phyloP scores from a whole-genome alignment of 2,113 vertebrate genomes.

The Eublepharis macularius region DNA sequence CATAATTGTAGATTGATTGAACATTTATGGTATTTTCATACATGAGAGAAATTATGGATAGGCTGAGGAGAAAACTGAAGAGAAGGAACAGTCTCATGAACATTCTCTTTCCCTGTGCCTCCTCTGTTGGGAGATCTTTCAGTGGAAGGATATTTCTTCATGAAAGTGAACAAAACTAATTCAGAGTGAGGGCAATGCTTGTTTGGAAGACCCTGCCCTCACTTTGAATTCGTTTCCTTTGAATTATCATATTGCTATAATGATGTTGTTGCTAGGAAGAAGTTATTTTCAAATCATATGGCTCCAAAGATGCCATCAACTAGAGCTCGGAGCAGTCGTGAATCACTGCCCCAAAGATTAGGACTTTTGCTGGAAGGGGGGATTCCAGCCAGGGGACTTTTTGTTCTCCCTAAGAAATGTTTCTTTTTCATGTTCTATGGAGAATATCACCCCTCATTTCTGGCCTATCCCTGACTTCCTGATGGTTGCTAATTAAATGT shows the following conservation, averaged over 20 bases:
- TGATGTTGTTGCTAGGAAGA: not conserved
- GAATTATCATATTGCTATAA: not conserved
- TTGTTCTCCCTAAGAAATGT: not conserved
- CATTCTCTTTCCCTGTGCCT: too few relatives aligned
- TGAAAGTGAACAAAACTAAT: not conserved
- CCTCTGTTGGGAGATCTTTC: too few relatives aligned
- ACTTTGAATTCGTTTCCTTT: not conserved
- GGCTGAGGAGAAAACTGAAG: too few relatives aligned
- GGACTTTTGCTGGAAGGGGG: not conserved
- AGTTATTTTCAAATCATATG: not conserved
- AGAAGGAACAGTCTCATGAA: too few relatives aligned
- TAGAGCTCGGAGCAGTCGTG: too few relatives aligned
- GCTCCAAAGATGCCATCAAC: not conserved
- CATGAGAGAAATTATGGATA: too few relatives aligned
- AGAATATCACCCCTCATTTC: not conserved
- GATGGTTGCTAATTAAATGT: not conserved
- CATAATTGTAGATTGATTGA: too few relatives aligned
- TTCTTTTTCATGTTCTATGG: not conserved
- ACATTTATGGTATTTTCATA: too few relatives aligned
- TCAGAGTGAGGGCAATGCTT: not conserved
- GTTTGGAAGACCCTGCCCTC: not conserved
- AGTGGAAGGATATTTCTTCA: too few relatives aligned
- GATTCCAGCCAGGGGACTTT: not conserved
- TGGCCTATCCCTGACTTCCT: not conserved
- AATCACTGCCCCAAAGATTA: not conserved